Percentiles rank a stretch among this genome's conserved stretches.
Conservation (phyloP, 2,113 vertebrate genomes). For the Rhinolophus sinicus region DNA sequence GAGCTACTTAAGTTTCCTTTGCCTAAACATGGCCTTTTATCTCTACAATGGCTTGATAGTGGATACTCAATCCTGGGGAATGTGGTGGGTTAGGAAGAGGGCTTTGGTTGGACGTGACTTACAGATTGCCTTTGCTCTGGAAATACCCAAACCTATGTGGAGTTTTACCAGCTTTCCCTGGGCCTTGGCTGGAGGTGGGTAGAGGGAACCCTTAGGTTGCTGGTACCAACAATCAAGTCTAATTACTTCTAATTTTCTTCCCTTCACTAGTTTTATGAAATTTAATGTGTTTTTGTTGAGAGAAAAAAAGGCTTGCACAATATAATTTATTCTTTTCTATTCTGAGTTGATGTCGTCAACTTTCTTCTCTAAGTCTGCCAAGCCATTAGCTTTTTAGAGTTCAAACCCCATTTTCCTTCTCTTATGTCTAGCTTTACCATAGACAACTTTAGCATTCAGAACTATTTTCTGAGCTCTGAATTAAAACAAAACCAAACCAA, state of each 20-base stretch:
- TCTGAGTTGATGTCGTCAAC: background rate
- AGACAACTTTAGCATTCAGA: constrained; percentile 3
- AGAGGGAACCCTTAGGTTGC: background rate
- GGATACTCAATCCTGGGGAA: background rate
- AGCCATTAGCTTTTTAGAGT: background rate
- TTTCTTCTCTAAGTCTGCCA: background rate
- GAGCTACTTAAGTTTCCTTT: background rate
- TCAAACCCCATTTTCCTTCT: constrained; percentile 28
- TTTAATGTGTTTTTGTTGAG: constrained; percentile 5
- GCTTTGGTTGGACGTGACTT: background rate
- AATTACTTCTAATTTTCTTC: background rate
- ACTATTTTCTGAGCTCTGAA: background rate
- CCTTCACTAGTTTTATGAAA: background rate
- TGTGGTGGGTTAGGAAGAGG: background rate
- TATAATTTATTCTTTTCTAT: background rate
- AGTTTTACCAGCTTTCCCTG: background rate
- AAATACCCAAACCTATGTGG: background rate
- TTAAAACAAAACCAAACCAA: background rate
- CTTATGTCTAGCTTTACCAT: background rate
- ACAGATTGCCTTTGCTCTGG: background rate
- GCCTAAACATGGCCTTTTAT: background rate
- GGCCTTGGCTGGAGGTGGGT: background rate
- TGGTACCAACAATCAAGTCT: background rate
- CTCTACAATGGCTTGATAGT: background rate
- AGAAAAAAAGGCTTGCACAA: background rate